Conservation (phyloP, 2,113 vertebrate species). For the Diphyllodes magnificus region DNA sequence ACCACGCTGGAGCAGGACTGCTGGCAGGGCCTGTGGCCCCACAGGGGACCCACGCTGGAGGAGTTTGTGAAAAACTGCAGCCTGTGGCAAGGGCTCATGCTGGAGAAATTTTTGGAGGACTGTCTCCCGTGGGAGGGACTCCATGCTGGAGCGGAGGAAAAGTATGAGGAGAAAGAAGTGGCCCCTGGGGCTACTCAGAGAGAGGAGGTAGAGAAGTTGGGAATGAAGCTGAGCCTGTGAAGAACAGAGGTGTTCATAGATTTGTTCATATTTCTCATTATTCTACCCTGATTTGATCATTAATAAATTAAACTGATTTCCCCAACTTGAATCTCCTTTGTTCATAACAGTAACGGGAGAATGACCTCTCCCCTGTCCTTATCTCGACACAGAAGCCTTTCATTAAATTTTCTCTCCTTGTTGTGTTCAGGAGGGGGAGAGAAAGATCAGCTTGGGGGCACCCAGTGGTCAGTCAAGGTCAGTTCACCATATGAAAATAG, state of each 20-base stretch:
- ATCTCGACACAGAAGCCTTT: neutral
- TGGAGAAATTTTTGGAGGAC: neutral
- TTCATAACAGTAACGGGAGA: too few species aligned
- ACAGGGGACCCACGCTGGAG: fast-evolving
- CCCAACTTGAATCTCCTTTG: neutral
- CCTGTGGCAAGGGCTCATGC: fast-evolving
- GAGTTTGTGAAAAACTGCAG: neutral
- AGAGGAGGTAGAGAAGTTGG: neutral
- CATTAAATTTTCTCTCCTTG: neutral
- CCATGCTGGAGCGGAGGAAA: neutral
- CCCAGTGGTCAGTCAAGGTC: fast-evolving
- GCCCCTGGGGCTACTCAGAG: neutral
- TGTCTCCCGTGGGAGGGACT: fast-evolving
- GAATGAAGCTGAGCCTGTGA: neutral
- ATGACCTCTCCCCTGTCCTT: neutral
- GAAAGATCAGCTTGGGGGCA: neutral
- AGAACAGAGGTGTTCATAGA: neutral
- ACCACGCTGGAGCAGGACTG: fast-evolving
- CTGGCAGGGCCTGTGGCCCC: neutral
- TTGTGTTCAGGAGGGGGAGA: neutral
- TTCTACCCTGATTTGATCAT: neutral
- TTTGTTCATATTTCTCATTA: neutral
- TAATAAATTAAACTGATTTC: neutral
- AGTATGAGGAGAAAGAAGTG: neutral
- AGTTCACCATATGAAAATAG: neutral